phyloP scores from a whole-genome alignment of 2,888 invertebrate genomes.

The Shargacucullia verbasci region DNA sequence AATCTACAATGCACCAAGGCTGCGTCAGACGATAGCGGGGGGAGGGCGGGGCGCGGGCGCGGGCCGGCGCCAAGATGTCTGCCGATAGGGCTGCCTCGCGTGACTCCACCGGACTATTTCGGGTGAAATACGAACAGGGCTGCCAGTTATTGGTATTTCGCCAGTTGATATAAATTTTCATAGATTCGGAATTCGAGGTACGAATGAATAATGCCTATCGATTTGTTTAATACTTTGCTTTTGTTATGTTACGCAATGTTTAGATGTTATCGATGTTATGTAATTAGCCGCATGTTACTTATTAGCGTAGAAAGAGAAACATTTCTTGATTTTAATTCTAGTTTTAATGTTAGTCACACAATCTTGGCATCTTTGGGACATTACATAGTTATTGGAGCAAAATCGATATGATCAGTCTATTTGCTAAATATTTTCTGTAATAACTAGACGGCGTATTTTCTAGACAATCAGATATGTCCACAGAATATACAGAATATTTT shows the following conservation, averaged over 20 bases:
- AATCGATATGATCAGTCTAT: neutral
- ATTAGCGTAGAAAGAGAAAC: neutral
- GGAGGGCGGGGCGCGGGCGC: slow-evolving; percentile 34
- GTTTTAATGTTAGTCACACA: slow-evolving; percentile 6
- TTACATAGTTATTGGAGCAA: neutral
- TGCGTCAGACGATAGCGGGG: slow-evolving; percentile 53
- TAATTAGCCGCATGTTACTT: slow-evolving; percentile 7
- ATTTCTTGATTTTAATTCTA: slow-evolving; percentile 1
- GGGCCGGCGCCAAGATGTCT: slow-evolving; percentile 76
- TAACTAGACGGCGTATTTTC: neutral
- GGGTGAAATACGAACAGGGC: slow-evolving; percentile 61
- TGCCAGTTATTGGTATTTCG: slow-evolving; percentile 56
- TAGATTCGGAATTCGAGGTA: slow-evolving; percentile 41
- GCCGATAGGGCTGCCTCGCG: slow-evolving; percentile 74
- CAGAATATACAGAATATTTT: no score
- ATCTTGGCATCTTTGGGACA: slow-evolving; percentile 4
- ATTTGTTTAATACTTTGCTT: slow-evolving; percentile 25
- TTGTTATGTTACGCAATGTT: neutral
- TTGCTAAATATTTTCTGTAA: neutral
- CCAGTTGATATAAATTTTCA: slow-evolving; percentile 47
- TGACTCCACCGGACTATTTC: slow-evolving; percentile 65
- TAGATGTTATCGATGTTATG: slow-evolving; percentile 4
- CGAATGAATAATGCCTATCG: slow-evolving; percentile 38
- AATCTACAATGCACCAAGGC: slow-evolving; percentile 66
- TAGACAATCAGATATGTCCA: no score